Conservation (phyloP, 2,113 vertebrate species). For the Alethe castanea region DNA sequence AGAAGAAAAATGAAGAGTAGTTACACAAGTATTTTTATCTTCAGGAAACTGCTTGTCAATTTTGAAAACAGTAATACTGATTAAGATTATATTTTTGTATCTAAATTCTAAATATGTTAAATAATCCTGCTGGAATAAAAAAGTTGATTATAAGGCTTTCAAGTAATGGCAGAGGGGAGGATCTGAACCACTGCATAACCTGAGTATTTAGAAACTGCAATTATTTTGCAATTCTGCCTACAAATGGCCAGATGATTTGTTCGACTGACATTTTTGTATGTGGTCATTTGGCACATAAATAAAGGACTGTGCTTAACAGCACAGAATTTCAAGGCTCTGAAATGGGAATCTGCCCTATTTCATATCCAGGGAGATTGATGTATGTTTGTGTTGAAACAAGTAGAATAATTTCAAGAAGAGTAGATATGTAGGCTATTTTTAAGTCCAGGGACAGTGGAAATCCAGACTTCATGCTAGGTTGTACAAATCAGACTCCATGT, state of each 20-base stretch:
- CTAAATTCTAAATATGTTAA: background rate
- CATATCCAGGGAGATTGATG: background rate
- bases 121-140: background rate
- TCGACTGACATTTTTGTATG: background rate
- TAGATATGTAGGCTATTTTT: background rate
- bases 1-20: background rate
- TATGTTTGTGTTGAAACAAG: background rate
- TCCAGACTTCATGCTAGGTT: background rate
- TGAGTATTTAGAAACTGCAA: background rate
- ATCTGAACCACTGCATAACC: background rate
- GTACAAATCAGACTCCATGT: background rate
- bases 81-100: background rate
- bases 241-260: background rate
- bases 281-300: background rate
- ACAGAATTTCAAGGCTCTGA: background rate
- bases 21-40: background rate
- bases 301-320: background rate
- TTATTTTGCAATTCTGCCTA: background rate
- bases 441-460: background rate
- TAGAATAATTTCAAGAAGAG: background rate
- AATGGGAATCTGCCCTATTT: background rate
- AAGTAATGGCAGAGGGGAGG: background rate
- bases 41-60: background rate
- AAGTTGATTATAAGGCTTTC: background rate
- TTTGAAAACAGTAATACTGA: background rate